These are phyloP conservation scores for Mesochorus sp. DNA, from an alignment of 2,888 invertebrate species.

Conservation along the genomic window DNA sequence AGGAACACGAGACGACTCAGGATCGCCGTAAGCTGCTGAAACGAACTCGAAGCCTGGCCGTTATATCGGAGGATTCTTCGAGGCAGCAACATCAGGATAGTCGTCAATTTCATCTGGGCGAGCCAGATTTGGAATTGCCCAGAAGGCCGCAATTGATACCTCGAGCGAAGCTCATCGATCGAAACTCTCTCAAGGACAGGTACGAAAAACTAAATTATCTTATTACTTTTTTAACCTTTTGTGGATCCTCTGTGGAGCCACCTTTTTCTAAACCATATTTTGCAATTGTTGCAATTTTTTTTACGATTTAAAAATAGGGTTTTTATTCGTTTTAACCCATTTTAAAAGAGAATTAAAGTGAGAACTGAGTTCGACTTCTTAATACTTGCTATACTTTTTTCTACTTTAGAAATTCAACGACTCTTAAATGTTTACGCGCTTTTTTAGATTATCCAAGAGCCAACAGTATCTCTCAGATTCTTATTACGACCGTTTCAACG, in stretches of 20 bases:
- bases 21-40: conserved; percentile 83
- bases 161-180: conserved; percentile 90
- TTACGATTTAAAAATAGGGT: too few relatives aligned
- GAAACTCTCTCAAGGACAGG: conserved; percentile 89
- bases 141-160: conserved; percentile 91
- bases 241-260: too few relatives aligned
- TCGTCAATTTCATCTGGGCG: conserved; percentile 73
- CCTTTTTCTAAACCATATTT: too few relatives aligned
- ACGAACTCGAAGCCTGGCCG: conserved; percentile 88
- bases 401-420: not conserved
- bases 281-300: too few relatives aligned
- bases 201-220: conserved; percentile 73
- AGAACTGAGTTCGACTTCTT: too few relatives aligned
- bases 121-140: conserved; percentile 85
- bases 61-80: conserved; percentile 90
- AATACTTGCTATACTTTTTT: not conserved
- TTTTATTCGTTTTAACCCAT: too few relatives aligned
- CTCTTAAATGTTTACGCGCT: not conserved
- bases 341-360: too few relatives aligned
- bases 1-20: conserved; percentile 71
- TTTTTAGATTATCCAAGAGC: conserved; percentile 77
- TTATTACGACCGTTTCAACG: conserved; percentile 76
- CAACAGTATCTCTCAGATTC: conserved; percentile 79
- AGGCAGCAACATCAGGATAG: too few relatives aligned
- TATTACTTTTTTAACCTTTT: too few relatives aligned